Base-by-base conservation (phyloP, 2,113 vertebrate genomes). In the Phrynosoma platyrhinos region DNA sequence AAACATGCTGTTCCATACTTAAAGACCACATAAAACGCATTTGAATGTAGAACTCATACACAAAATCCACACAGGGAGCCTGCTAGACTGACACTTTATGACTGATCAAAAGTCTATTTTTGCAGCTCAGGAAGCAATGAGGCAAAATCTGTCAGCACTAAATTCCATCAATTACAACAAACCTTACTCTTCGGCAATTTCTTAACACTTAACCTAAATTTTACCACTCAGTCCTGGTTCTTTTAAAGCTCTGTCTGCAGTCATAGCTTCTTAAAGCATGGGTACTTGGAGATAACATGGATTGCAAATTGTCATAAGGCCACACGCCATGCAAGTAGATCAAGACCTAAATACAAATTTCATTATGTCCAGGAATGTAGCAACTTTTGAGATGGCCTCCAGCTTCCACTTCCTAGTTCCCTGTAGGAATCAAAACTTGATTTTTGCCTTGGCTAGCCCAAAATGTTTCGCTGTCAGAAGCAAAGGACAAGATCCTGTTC, bases 1-100 rank as follows among this genome's bases (percentile, higher is more conserved):
- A 88, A 88, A 88, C 74, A 83, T 66, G 80, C 80, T 55, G 80
- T 83, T 83, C 87, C 80, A 76, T 83, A 55, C 32, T 72, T 36
- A 53, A 88, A 76, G 30, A 76, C 79, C 72, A 40, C 72, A 88
- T 88, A 82, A 76, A 86, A 76, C 18, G 21, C 42, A 42, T 68
- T 68, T 88, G n/a, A 68, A 77, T 76, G 8, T 53, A 77, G n/a
- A 53, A 88, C 9, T 16, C 23, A 77, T 76, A 72, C 68, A 68
- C 6, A 2, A 4, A 62, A 88, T 66, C 55, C 42, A 77, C 42
- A 36, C 23, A 68, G 21, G 66, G 58, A 27, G 62, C 52, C 40
- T 69, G n/a, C 18, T 79, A 78, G 76, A 23, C 36, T 55, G 69
- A 74, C 69, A 42, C 9, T 21, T 79, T 86, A 79, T 23, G 47